These are phyloP conservation scores for Dendrolimus kikuchii DNA, from an alignment of 1,140 invertebrate genomes.

Conservation along the genomic window DNA sequence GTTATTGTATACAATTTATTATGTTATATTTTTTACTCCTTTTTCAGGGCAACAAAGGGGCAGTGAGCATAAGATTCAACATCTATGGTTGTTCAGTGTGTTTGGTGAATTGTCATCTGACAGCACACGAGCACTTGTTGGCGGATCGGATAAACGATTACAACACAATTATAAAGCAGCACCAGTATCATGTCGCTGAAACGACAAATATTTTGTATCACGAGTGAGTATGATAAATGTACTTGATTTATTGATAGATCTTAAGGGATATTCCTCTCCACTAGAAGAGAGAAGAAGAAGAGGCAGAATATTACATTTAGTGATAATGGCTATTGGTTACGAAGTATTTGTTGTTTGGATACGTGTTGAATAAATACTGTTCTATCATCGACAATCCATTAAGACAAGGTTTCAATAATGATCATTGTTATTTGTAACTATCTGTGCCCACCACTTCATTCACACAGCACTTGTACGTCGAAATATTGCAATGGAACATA, in stretches of 20 bases:
- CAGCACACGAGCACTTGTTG: slow-evolving; percentile 88
- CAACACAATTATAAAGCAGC: slow-evolving; percentile 84
- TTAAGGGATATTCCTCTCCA: too few species aligned
- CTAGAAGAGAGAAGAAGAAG: too few species aligned
- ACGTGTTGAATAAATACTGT: too few species aligned
- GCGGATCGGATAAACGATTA: slow-evolving; percentile 89
- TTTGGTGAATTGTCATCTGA: slow-evolving; percentile 90
- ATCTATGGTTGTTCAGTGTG: slow-evolving; percentile 90
- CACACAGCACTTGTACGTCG: too few species aligned
- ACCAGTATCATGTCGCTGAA: slow-evolving; percentile 80
- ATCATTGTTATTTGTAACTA: too few species aligned
- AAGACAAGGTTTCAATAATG: too few species aligned
- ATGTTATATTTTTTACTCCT: slow-evolving; percentile 5
- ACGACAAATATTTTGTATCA: slow-evolving; percentile 91
- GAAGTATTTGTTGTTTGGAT: too few species aligned
- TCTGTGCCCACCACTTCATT: too few species aligned
- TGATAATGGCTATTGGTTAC: too few species aligned
- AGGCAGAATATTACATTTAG: too few species aligned
- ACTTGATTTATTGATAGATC: neutral
- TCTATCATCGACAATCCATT: too few species aligned
- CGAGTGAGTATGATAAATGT: slow-evolving; percentile 77
- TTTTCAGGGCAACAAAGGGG: slow-evolving; percentile 94
- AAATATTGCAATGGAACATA: too few species aligned
- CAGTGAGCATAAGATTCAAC: slow-evolving; percentile 88
- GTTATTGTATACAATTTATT: slow-evolving; percentile 5